phyloP scores from a whole-genome alignment of 2,888 invertebrate species.

The Cheilosia pagana region DNA sequence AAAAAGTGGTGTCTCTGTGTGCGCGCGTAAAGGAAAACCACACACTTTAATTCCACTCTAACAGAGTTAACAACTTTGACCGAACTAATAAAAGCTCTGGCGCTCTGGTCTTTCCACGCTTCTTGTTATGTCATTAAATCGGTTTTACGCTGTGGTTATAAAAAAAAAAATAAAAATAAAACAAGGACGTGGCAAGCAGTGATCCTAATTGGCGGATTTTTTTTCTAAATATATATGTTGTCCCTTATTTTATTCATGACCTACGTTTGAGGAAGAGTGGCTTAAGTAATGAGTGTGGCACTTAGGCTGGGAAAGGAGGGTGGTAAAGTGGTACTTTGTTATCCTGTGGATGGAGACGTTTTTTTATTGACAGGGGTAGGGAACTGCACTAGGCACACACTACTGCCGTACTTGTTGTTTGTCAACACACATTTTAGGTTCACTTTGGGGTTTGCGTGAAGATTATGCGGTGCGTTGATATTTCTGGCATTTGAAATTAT shows the following conservation, averaged over 20 bases:
- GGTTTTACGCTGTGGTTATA: slow-evolving; percentile 31
- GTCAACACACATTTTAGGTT: no score
- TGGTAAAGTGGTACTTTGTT: background rate
- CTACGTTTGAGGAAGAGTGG: background rate
- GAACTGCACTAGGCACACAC: background rate
- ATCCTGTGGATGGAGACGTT: background rate
- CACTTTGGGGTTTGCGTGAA: no score
- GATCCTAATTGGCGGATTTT: slow-evolving; percentile 23
- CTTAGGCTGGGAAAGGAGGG: slow-evolving; percentile 5
- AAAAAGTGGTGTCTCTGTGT: slow-evolving; percentile 8
- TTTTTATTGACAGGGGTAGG: background rate
- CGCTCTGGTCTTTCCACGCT: background rate
- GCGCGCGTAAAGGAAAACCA: background rate
- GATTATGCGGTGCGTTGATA: no score
- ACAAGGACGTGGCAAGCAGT: background rate
- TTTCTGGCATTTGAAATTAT: no score
- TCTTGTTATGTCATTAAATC: slow-evolving; percentile 37
- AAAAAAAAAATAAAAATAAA: background rate
- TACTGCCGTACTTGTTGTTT: no score
- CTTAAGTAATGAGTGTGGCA: slow-evolving; percentile 21
- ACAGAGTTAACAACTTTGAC: slow-evolving; percentile 43
- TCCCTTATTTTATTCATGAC: slow-evolving; percentile 10
- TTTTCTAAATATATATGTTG: background rate
- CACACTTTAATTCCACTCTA: slow-evolving; percentile 30
- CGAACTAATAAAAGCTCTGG: slow-evolving; percentile 31